phyloP scores from a whole-genome alignment of 1,140 invertebrate genomes.

The Tetramorium simillimum region DNA sequence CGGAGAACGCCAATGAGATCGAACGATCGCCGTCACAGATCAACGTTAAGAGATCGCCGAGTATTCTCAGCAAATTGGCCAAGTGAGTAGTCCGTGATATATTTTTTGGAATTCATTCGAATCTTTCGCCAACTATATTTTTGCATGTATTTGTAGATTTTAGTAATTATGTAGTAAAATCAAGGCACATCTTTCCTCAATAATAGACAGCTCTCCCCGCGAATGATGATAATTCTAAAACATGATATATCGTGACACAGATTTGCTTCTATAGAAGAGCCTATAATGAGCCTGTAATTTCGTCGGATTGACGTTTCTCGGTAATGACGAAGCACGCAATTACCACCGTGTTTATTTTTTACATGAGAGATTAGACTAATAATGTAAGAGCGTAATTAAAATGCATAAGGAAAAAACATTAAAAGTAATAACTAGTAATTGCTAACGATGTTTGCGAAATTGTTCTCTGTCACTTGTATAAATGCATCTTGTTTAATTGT shows the following conservation, averaged over 20 bases:
- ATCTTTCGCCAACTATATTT: background rate
- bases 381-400: background rate
- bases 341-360: background rate
- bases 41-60: constrained; percentile 90
- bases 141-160: background rate
- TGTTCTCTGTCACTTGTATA: background rate
- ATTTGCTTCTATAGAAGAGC: constrained; percentile 51
- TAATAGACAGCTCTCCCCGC: background rate
- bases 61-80: constrained; percentile 92
- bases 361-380: background rate
- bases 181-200: background rate
- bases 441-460: background rate
- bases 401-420: background rate
- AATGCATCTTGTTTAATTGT: background rate
- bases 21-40: constrained; percentile 88
- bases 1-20: constrained; percentile 84
- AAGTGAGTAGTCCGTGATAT: constrained; percentile 87
- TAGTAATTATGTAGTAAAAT: background rate
- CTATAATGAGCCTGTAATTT: constrained; percentile 34
- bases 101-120: background rate
- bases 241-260: constrained; percentile 54
- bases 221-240: constrained; percentile 34
- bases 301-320: constrained; percentile 14
- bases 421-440: background rate
- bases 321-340: background rate